phyloP scores from a whole-genome alignment of 2,113 vertebrate genomes.

The Oryzias celebensis region DNA sequence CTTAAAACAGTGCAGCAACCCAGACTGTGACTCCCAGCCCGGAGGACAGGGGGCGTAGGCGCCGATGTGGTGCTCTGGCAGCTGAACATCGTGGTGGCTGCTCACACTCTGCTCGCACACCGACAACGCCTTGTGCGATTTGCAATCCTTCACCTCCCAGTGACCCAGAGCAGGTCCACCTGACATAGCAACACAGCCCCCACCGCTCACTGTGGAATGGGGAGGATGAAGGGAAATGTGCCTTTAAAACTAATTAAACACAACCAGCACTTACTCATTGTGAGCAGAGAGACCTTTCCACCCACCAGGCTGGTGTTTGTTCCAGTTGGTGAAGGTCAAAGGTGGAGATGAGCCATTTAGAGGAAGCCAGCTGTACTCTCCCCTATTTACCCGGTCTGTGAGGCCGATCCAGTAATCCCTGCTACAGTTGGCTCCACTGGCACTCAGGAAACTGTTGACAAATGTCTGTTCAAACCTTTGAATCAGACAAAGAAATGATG shows the following conservation, averaged over 20 bases:
- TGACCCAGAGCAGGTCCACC: slow-evolving; percentile 79
- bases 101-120: slow-evolving; percentile 84
- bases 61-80: slow-evolving; percentile 71
- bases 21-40: slow-evolving; percentile 85
- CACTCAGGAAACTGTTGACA: slow-evolving; percentile 86
- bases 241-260: not conserved
- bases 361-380: slow-evolving; percentile 85
- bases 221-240: not conserved
- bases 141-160: slow-evolving; percentile 94
- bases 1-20: slow-evolving; percentile 87
- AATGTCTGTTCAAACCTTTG: slow-evolving; percentile 94
- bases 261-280: not conserved
- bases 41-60: slow-evolving; percentile 78
- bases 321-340: slow-evolving; percentile 87
- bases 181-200: slow-evolving; percentile 87
- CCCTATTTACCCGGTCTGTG: slow-evolving; percentile 77
- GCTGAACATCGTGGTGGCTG: slow-evolving; percentile 55
- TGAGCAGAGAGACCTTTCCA: not conserved
- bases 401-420: slow-evolving; percentile 88
- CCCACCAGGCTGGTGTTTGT: slow-evolving; percentile 86
- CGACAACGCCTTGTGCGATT: slow-evolving; percentile 84
- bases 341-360: slow-evolving; percentile 54
- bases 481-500: not conserved
- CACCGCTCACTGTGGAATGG: slow-evolving; percentile 73
- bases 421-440: slow-evolving; percentile 66